Percentiles rank a stretch among this genome's conserved stretches.
Conservation (phyloP, 2,113 vertebrate genomes). For the Ascaphus truei region DNA sequence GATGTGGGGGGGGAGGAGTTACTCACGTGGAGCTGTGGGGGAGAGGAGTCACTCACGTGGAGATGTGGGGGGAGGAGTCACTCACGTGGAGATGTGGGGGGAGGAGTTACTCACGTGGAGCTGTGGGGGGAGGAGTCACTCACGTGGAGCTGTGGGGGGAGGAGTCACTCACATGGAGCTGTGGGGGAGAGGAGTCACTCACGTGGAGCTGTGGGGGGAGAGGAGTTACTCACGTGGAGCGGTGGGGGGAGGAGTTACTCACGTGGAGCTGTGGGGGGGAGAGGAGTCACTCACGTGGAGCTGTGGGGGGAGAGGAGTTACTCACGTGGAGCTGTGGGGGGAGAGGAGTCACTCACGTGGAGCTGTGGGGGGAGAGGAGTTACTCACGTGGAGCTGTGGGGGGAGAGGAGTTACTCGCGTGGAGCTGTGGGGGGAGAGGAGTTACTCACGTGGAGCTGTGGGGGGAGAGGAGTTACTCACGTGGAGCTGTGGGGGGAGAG, state of each 20-base stretch:
- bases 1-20: too few relatives aligned
- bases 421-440: too few relatives aligned
- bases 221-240: constrained; percentile 78
- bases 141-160: constrained; percentile 83
- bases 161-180: constrained; percentile 76
- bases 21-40: constrained; percentile 87
- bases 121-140: constrained; percentile 71
- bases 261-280: constrained; percentile 85
- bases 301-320: too few relatives aligned
- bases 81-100: constrained; percentile 76
- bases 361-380: too few relatives aligned
- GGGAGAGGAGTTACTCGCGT: constrained; percentile 77
- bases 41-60: constrained; percentile 81
- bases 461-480: constrained; percentile 79
- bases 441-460: constrained; percentile 82
- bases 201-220: constrained; percentile 85
- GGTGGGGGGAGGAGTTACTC: too few relatives aligned
- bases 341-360: constrained; percentile 81
- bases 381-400: constrained; percentile 85
- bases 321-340: constrained; percentile 86
- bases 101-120: constrained; percentile 76
- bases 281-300: constrained; percentile 79
- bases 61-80: constrained; percentile 60
- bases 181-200: constrained; percentile 74
- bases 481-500: constrained; percentile 74